Evolutionary conservation across 2,888 invertebrate species (phyloP), one percentile per base, ranked within the genome.

Genomic region (Clunio marinus): DNA sequence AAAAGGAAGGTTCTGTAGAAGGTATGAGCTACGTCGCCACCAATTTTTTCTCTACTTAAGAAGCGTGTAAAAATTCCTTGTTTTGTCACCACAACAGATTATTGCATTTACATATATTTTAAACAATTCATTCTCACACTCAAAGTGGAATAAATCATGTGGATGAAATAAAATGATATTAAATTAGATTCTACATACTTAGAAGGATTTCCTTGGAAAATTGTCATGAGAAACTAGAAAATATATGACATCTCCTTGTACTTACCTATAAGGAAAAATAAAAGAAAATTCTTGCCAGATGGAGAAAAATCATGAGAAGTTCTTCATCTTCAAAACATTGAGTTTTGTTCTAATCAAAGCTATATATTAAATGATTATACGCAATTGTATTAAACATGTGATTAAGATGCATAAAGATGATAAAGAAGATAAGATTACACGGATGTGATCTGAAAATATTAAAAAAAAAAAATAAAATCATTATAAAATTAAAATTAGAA

Each of bases 391-490:
- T 55, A 66, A 46, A 24, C 45, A 65, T 66, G 46, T 69, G 63
- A 58, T 69, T 69, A 63, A 13, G 15, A 7, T 41, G 41, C 59
- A 62, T 32, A 62, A 37, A 62, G 13, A 41, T 24, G 24, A 37
- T n/a, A 25, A 59, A 25, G 20, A 62, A 62, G 41, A 41, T 62
- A 37, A 62, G 15, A n/a, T 28, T 1, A 24, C 37, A 62, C 25
- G 62, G 32, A 62, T 62, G 62, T 62, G 62, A 62, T 62, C 62
- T 59, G 35, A 58, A 27, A 13, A 22, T 32, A 10, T 62, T 62
- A 25, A 28, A 28, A 24, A 66, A 25, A 69, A 65, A 72, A 71
- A 70, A 69, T 69, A 72, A 68, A 22, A 45, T 22, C 17, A 60
- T 25, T 20, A 58, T n/a, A 25, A 58, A 67, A 13, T n/a, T n/a